Percentiles rank a stretch among this genome's conserved stretches.
Conservation (phyloP, 2,113 vertebrate genomes). For the Lichenostomus cassidix region DNA sequence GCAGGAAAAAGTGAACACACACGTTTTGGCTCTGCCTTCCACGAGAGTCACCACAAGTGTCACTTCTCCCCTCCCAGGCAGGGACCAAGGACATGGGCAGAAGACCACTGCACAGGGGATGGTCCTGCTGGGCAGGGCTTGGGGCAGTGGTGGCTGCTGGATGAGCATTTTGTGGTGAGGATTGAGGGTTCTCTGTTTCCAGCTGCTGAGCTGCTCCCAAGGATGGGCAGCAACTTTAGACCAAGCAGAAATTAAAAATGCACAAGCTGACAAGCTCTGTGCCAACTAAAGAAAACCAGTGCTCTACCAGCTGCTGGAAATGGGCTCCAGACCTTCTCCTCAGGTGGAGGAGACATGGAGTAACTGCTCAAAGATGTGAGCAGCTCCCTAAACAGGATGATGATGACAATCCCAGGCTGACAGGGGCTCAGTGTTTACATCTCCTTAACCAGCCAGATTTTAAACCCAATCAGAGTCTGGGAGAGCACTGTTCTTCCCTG, state of each 20-base stretch:
- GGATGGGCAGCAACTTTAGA: background rate
- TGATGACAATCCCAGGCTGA: slow-evolving; percentile 60
- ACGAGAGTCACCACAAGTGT: background rate
- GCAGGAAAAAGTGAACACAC: background rate
- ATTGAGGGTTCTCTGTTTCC: background rate
- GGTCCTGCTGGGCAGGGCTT: slow-evolving; percentile 18
- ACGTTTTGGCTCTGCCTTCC: background rate
- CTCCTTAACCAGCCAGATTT: background rate
- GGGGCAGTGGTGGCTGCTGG: background rate
- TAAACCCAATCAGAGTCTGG: background rate
- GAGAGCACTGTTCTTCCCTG: background rate
- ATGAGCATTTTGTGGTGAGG: background rate
- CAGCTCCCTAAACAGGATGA: slow-evolving; percentile 33
- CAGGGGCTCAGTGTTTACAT: background rate
- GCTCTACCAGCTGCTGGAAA: slow-evolving; percentile 63
- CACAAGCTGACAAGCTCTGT: slow-evolving; percentile 70
- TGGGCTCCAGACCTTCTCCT: slow-evolving; percentile 70
- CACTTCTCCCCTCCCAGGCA: background rate
- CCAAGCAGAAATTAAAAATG: slow-evolving; percentile 53
- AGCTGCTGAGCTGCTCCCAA: slow-evolving; percentile 19
- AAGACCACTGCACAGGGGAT: background rate
- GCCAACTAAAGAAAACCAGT: slow-evolving; percentile 53
- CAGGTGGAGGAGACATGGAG: slow-evolving; percentile 42
- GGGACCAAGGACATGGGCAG: background rate
- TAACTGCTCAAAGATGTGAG: slow-evolving; percentile 64